Percentiles rank a stretch among this genome's conserved stretches.
These are phyloP conservation scores for Macrobrachium nipponense DNA, from an alignment of 1,140 invertebrate genomes.

Conservation along the genomic window DNA sequence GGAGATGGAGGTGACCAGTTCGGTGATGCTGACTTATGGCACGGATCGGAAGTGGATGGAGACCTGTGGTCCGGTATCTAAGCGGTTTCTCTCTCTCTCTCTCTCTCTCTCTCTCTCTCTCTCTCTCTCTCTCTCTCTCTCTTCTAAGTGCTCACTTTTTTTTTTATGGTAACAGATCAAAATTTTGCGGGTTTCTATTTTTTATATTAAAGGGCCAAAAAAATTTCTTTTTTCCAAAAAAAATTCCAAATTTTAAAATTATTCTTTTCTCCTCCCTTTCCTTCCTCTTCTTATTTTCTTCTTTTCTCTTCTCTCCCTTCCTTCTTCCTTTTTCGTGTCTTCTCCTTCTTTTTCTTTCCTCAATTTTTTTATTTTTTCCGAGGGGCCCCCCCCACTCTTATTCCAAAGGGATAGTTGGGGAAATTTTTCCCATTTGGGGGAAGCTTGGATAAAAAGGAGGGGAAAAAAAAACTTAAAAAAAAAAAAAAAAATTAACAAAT, in stretches of 20 bases:
- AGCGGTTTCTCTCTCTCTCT: constrained; percentile 15
- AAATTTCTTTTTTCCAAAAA: no score
- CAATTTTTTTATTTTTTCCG: not conserved
- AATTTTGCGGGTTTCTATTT: no score
- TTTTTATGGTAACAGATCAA: no score
- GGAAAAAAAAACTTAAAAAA: no score
- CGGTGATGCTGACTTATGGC: no score
- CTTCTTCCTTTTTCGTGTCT: not conserved
- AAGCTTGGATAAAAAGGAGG: no score
- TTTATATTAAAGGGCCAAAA: no score
- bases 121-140: constrained; percentile 30
- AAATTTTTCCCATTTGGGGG: not conserved
- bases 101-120: constrained; percentile 31
- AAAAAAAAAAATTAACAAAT: no score
- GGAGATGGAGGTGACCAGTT: no score
- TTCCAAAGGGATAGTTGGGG: not conserved
- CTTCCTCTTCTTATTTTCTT: not conserved
- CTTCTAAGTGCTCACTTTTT: constrained; percentile 2
- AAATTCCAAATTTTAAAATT: no score
- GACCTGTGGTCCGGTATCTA: no score
- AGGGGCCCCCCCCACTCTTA: not conserved
- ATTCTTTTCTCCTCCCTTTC: constrained; percentile 6
- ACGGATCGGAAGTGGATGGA: no score
- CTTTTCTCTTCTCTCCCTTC: constrained; percentile 4
- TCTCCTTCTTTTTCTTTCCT: not conserved